phyloP scores from a whole-genome alignment of 2,113 vertebrate genomes.

The Panthera tigris region DNA sequence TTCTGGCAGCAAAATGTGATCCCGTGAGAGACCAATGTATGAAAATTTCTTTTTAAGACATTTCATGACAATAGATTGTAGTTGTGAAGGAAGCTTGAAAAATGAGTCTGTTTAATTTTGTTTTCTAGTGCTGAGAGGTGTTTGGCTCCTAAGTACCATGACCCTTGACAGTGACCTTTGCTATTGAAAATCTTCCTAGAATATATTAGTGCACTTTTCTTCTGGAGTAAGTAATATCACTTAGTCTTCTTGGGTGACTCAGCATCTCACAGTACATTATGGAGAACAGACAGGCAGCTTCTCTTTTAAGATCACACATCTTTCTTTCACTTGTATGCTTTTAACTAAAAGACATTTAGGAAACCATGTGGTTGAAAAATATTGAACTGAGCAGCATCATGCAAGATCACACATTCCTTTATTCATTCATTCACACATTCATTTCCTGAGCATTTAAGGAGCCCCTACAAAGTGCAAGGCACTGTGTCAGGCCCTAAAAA shows the following conservation, averaged over 20 bases:
- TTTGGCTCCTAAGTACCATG: neutral
- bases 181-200: constrained; percentile 21
- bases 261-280: neutral
- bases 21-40: neutral
- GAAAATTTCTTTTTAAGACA: neutral
- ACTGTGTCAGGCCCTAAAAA: neutral
- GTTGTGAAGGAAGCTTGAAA: neutral
- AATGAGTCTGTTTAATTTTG: neutral
- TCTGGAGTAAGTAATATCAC: neutral
- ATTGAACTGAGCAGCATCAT: neutral
- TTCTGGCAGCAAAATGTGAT: neutral
- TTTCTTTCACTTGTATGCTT: neutral
- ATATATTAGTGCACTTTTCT: neutral
- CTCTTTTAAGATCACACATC: neutral
- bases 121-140: neutral
- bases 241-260: constrained; percentile 31
- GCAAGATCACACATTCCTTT: neutral
- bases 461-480: neutral
- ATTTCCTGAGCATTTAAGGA: neutral
- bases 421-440: neutral
- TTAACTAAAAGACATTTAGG: neutral
- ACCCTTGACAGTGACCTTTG: neutral
- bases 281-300: neutral
- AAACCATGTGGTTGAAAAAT: neutral
- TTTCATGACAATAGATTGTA: neutral